Evolutionary conservation across 2,113 vertebrate species (phyloP).

Genomic region (Callorhinus ursinus): DNA sequence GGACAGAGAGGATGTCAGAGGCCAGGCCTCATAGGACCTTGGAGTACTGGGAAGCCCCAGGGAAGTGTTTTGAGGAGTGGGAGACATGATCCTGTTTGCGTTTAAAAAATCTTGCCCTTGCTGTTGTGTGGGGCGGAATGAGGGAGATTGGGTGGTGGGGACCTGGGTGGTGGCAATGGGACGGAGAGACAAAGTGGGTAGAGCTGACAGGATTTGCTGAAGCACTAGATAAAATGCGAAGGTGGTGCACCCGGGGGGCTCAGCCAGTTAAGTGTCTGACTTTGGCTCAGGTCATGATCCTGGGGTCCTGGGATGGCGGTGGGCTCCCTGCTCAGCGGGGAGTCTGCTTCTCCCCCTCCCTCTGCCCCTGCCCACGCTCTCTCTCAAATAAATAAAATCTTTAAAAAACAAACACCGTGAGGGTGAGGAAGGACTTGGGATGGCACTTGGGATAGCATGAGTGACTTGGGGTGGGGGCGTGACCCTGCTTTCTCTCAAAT

Average conservation of each 20-base stretch:
- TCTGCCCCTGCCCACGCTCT: not conserved
- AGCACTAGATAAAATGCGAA: not conserved
- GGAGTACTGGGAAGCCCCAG: not conserved
- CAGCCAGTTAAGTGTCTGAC: not conserved
- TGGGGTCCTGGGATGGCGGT: not conserved
- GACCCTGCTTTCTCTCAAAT: not conserved
- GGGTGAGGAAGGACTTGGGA: not conserved
- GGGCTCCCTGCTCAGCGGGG: not conserved
- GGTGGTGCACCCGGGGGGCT: not conserved
- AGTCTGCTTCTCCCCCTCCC: not conserved
- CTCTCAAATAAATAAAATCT: not conserved
- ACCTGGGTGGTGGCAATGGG: not conserved
- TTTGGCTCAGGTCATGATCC: not conserved
- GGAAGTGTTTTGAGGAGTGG: not conserved
- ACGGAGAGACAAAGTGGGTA: not conserved
- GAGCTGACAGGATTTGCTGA: not conserved
- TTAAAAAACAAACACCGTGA: not conserved
- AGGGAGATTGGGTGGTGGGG: not conserved
- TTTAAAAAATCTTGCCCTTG: not conserved
- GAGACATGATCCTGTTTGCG: not conserved
- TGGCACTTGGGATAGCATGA: not conserved
- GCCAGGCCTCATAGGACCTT: not conserved
- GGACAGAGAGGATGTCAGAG: not conserved
- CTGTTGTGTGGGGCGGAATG: not conserved
- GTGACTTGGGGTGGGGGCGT: no score